Percentiles rank a stretch among this genome's conserved stretches.
Evolutionary conservation across 2,113 vertebrate species (phyloP).

Genomic region (Cyprinus carpio): DNA sequence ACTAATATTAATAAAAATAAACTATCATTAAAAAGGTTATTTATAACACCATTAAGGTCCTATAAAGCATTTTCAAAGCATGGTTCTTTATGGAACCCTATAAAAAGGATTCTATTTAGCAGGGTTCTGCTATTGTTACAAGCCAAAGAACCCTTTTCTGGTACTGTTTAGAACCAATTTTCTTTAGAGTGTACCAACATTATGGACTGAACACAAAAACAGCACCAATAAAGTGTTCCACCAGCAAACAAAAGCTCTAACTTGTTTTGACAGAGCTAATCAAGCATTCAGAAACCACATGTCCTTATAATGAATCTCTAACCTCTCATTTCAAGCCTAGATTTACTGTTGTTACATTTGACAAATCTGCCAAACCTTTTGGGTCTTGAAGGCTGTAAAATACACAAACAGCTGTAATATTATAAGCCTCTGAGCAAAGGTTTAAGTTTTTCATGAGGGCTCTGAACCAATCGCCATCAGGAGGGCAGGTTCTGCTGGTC

Average conservation of each 20-base stretch:
- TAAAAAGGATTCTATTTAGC: too few species aligned
- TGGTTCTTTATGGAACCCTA: too few species aligned
- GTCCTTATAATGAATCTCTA: background rate
- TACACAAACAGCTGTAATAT: constrained; percentile 45
- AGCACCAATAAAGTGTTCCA: background rate
- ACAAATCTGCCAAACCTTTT: background rate
- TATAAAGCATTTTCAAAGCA: too few species aligned
- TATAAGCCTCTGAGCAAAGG: constrained; percentile 34
- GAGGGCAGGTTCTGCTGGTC: constrained; percentile 49
- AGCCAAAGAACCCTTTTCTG: too few species aligned
- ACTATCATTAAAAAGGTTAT: too few species aligned
- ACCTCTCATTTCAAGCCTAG: background rate
- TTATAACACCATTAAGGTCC: too few species aligned
- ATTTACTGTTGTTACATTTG: background rate
- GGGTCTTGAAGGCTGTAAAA: background rate
- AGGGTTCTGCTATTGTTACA: too few species aligned
- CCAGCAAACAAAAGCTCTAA: background rate
- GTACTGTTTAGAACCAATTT: too few species aligned
- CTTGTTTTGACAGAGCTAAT: constrained; percentile 16
- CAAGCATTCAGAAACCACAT: constrained; percentile 10
- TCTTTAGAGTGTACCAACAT: too few species aligned
- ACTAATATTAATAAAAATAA: too few species aligned
- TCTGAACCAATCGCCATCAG: constrained; percentile 52
- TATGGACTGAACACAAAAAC: too few species aligned
- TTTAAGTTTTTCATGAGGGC: constrained; percentile 47